Evolutionary conservation across 2,797 vertebrate species (phyloP).

Genomic region (Poeciliopsis paucimaculata): DNA sequence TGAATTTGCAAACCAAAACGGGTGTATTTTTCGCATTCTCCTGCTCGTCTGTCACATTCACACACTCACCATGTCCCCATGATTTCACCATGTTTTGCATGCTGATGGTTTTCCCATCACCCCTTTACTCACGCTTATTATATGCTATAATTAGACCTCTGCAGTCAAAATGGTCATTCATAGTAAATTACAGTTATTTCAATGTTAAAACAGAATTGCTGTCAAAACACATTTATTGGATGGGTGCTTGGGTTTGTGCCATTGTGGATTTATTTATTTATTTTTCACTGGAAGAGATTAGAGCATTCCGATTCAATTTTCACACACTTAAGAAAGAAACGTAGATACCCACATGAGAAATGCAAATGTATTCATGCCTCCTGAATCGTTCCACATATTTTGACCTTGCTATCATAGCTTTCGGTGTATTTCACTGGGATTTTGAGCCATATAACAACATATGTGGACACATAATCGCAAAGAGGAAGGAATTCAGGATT

Average conservation of each 20-base stretch:
- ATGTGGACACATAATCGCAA: background rate
- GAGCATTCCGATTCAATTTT: conserved; percentile 53
- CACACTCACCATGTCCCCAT: background rate
- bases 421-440: background rate
- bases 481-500: background rate
- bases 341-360: background rate
- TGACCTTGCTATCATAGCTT: background rate
- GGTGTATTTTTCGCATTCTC: background rate
- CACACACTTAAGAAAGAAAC: conserved; percentile 13
- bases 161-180: conserved; percentile 49
- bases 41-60: background rate
- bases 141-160: conserved; percentile 48
- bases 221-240: conserved; percentile 46
- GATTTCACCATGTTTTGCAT: conserved; percentile 19
- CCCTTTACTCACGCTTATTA: conserved; percentile 47
- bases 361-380: background rate
- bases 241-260: conserved; percentile 20
- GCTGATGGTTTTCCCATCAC: conserved; percentile 22
- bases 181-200: conserved; percentile 39
- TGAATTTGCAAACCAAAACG: conserved; percentile 6
- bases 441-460: background rate
- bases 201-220: conserved; percentile 34
- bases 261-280: conserved; percentile 4
- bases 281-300: conserved; percentile 53
- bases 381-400: background rate